Evolutionary conservation across 2,797 vertebrate genomes (phyloP).

Genomic region (Enteromius radiatus): DNA sequence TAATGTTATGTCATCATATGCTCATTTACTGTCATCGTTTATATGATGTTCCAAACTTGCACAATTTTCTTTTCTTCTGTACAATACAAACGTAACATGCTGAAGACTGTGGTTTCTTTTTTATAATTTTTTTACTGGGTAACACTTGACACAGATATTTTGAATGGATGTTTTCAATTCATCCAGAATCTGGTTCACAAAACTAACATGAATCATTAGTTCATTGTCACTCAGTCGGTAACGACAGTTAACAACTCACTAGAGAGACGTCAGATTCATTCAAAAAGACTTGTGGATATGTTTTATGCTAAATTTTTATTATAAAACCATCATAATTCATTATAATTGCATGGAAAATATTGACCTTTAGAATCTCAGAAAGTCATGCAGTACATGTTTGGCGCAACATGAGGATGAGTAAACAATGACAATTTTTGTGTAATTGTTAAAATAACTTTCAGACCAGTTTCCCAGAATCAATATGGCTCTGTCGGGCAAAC

Average conservation of each 20-base stretch:
- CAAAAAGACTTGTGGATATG: not conserved
- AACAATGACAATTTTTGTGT: not conserved
- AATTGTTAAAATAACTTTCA: constrained; percentile 17
- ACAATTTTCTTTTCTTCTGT: not conserved
- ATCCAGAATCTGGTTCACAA: not conserved
- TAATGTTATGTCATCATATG: not conserved
- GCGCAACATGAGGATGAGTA: not conserved
- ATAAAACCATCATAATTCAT: not conserved
- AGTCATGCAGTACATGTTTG: not conserved
- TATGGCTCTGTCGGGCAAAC: not conserved
- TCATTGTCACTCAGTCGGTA: not conserved
- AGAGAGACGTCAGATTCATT: not conserved
- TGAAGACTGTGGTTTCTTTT: not conserved
- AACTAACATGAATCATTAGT: not conserved
- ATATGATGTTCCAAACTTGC: not conserved
- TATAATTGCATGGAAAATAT: not conserved
- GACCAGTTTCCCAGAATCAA: not conserved
- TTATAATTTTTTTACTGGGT: not conserved
- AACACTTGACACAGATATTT: not conserved
- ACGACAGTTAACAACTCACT: not conserved
- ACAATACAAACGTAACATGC: not conserved
- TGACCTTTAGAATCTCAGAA: not conserved
- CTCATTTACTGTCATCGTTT: not conserved
- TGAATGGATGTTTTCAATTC: not conserved
- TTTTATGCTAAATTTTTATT: not conserved